Percentiles rank a stretch among this genome's conserved stretches.
Evolutionary conservation across 2,113 vertebrate genomes (phyloP).

Genomic region (Lethenteron camtschaticum): DNA sequence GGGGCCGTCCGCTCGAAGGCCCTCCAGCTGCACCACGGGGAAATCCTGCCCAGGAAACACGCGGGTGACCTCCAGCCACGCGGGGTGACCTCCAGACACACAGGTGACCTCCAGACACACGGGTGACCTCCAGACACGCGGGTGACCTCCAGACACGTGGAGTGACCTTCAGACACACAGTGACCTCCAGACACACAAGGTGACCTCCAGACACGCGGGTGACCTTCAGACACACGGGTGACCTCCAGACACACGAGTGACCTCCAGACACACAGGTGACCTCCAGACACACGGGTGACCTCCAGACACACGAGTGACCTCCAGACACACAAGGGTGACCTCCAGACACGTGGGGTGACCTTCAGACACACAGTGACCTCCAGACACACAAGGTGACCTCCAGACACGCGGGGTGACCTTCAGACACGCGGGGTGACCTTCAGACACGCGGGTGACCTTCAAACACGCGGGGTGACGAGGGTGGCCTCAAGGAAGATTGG

Average conservation of each 20-base stretch:
- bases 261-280: background rate
- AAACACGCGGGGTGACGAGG: background rate
- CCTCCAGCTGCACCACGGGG: conserved; percentile 1
- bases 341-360: background rate
- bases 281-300: background rate
- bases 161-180: too few relatives aligned
- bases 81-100: background rate
- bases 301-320: background rate
- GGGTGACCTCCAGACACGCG: too few relatives aligned
- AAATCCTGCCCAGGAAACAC: background rate
- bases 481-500: background rate
- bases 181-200: too few relatives aligned
- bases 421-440: too few relatives aligned
- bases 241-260: background rate
- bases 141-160: too few relatives aligned
- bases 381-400: too few relatives aligned
- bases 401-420: too few relatives aligned
- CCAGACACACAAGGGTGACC: background rate
- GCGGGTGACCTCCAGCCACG: background rate
- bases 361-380: background rate
- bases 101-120: background rate
- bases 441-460: too few relatives aligned
- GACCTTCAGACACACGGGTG: background rate
- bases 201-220: too few relatives aligned
- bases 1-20: background rate